These are phyloP conservation scores for Acheta domesticus DNA, from an alignment of 2,888 invertebrate species.

Conservation along the genomic window DNA sequence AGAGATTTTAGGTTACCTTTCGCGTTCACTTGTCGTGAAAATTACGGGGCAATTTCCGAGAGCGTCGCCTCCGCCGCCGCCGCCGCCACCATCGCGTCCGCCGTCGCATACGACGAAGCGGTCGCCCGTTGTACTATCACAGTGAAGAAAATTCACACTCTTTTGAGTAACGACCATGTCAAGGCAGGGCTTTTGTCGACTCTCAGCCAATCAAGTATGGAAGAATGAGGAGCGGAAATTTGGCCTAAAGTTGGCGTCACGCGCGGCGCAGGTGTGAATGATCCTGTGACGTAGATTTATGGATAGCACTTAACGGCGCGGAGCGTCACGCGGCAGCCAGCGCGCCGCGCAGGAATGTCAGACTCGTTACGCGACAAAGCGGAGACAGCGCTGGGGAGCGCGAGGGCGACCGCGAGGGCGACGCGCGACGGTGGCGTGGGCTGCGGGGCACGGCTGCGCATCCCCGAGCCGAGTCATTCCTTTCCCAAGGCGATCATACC, in stretches of 20 bases:
- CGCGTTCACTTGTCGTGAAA: no score
- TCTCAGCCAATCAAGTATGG: constrained; percentile 4
- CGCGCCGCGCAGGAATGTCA: neutral
- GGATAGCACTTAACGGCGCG: neutral
- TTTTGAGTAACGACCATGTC: constrained; percentile 4
- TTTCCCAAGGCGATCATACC: no score
- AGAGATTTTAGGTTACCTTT: no score
- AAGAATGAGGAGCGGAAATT: constrained; percentile 5
- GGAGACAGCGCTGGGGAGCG: no score
- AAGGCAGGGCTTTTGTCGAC: constrained; percentile 1
- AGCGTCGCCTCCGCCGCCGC: no score
- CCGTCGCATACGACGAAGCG: no score
- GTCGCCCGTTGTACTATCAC: neutral
- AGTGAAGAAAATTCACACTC: neutral
- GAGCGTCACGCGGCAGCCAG: neutral
- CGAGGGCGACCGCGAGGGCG: no score
- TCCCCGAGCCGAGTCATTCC: no score
- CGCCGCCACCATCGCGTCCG: no score
- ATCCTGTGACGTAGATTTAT: neutral
- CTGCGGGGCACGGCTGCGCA: no score
- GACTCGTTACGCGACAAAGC: neutral
- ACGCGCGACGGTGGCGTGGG: no score
- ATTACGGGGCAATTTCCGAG: no score
- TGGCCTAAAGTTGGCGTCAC: neutral
- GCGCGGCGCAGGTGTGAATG: constrained; percentile 8